Evolutionary conservation across 2,888 invertebrate genomes (phyloP).

Genomic region (Drosophila suboccidentalis): DNA sequence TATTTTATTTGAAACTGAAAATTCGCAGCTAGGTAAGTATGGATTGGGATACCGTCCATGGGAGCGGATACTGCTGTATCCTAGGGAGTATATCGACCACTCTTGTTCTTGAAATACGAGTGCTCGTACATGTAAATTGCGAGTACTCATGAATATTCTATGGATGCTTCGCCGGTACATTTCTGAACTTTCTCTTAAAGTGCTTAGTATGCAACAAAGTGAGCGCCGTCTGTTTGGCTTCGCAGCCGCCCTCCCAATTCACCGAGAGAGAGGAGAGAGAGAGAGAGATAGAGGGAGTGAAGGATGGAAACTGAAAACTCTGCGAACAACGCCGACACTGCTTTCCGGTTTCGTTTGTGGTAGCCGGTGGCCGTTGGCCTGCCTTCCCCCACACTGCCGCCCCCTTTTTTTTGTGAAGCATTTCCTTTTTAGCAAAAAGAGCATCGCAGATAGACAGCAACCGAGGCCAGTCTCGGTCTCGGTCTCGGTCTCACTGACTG

Average conservation of each 20-base stretch:
- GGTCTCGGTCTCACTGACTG: not conserved
- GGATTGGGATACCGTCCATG: too few species aligned
- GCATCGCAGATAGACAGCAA: constrained; percentile 34
- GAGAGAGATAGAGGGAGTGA: not conserved
- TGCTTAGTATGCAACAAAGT: constrained; percentile 49
- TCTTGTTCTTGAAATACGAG: not conserved
- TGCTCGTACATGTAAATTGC: constrained; percentile 10
- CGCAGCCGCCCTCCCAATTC: constrained; percentile 1
- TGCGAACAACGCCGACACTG: constrained; percentile 37
- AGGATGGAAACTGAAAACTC: constrained; percentile 48
- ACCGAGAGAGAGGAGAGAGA: not conserved
- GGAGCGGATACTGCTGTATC: too few species aligned
- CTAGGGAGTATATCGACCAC: not conserved
- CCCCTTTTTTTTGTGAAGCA: constrained; percentile 43
- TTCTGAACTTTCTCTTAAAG: constrained; percentile 30
- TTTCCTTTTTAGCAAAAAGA: constrained; percentile 61
- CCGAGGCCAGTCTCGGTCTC: constrained; percentile 21
- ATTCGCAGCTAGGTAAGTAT: too few species aligned
- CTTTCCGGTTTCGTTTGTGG: constrained; percentile 47
- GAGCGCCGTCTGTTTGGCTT: constrained; percentile 13
- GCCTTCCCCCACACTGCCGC: not conserved
- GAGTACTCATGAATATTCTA: constrained; percentile 40
- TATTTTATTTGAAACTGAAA: too few species aligned
- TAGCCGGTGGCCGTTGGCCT: constrained; percentile 23
- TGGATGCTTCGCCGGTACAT: constrained; percentile 21